Base-by-base conservation (phyloP, 2,888 invertebrate species). In the Bellardia bayeri region DNA sequence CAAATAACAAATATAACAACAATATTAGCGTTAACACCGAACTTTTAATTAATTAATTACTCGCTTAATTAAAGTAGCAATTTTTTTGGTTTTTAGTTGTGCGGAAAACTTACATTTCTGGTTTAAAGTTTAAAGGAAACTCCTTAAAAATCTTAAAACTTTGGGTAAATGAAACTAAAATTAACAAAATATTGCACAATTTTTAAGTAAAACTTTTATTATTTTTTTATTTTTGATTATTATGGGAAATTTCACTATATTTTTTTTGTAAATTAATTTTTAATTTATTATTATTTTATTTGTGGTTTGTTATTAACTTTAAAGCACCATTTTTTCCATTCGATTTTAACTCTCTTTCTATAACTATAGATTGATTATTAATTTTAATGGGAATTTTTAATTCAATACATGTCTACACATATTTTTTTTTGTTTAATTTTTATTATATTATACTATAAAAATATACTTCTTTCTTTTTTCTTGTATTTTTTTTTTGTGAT, bases 141-240 rank as follows among this genome's bases (percentile, higher is more conserved):
- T 78, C 78, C 71, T 83, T 83, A 85, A 81, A 68, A 30, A 40
- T 14, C 51, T 8, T 68, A 11, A 79, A 74, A 63, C 45, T 66
- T 75, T 11, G 13, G 23, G 51, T 80, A 75, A 76, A 83, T 42
- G 30, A 68, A 85, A 80, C 37, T 75, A 33, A 81, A 81, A 69
- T 74, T 81, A 81, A 85, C 63, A 80, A 75, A 85, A 85, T 85
- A 85, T 85, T 81, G 75, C 85, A 85, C 85, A 71, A 85, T 74
- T 64, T 83, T 45, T 61, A 33, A 37, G 63, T 16, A 40, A 72
- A 61, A 71, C 51, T 71, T 61, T 58, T 63, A 30, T 56, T 49
- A n/a, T 56, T 49, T 49, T 69, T 49, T 71, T 11, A 8, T 61
- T 42, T 81, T 71, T 7, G 11, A 23, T 56, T 56, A 23, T 23